These are phyloP conservation scores for Sula dactylatra DNA, from an alignment of 2,113 vertebrate species.

Conservation along the genomic window DNA sequence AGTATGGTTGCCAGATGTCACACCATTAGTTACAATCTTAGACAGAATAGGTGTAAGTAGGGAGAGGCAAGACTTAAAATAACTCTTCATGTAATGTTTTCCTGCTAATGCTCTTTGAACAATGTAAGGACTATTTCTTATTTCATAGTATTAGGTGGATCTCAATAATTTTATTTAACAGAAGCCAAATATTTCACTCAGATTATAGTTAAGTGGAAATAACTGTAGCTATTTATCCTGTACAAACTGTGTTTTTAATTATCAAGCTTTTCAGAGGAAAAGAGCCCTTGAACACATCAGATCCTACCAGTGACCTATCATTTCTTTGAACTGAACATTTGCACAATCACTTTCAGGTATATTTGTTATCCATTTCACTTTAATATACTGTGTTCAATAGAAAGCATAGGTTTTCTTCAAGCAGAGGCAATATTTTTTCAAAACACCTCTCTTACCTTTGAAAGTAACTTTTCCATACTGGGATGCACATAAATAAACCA, in stretches of 20 bases:
- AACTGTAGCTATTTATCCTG: background rate
- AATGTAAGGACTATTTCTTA: background rate
- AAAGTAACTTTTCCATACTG: constrained; percentile 18
- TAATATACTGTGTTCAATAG: background rate
- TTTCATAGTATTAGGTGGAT: background rate
- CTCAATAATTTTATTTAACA: background rate
- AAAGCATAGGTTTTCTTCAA: background rate
- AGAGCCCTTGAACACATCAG: background rate
- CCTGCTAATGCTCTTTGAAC: background rate
- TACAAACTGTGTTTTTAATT: background rate
- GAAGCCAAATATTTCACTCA: background rate
- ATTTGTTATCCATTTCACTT: constrained; percentile 14
- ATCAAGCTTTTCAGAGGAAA: background rate
- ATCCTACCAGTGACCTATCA: background rate
- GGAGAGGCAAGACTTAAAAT: constrained; percentile 33
- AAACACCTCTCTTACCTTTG: background rate
- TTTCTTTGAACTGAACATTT: constrained; percentile 4
- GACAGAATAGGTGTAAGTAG: constrained; percentile 19
- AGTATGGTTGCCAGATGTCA: constrained; percentile 60
- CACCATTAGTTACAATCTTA: constrained; percentile 18
- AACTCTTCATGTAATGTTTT: background rate
- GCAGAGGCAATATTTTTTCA: background rate
- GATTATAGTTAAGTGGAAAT: background rate
- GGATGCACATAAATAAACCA: constrained; percentile 46
- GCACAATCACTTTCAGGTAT: background rate